phyloP scores from a whole-genome alignment of 53 echinoderm and acorn worm species.

The Echinometra lucunter region DNA sequence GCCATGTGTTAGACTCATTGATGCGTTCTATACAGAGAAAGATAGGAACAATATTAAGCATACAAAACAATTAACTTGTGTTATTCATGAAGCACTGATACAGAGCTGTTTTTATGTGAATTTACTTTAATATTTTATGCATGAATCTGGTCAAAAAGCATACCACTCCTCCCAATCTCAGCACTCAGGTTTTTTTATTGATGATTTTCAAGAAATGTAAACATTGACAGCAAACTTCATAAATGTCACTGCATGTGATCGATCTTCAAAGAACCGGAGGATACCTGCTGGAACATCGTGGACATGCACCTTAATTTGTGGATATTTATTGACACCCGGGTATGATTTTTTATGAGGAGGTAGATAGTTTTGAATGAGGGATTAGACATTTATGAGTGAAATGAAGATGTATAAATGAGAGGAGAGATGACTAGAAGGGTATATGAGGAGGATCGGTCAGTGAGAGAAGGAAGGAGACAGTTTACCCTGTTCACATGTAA shows the following conservation, averaged over 20 bases:
- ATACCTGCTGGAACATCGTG: conserved; percentile 32
- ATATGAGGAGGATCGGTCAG: neutral
- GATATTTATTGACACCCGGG: conserved; percentile 20
- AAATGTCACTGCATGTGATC: conserved; percentile 47
- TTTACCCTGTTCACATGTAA: neutral
- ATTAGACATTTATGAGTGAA: conserved; percentile 35
- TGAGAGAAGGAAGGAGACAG: neutral
- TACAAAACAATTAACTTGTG: neutral
- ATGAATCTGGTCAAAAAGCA: neutral
- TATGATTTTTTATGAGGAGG: neutral
- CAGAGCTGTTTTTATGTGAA: neutral
- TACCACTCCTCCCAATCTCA: neutral
- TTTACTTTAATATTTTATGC: neutral
- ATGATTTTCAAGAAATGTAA: conserved; percentile 45
- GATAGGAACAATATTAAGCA: neutral
- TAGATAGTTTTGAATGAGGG: conserved; percentile 23
- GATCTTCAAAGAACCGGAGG: neutral
- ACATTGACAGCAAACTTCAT: conserved; percentile 48
- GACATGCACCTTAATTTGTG: neutral
- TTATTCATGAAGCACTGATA: neutral
- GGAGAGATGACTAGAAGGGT: neutral
- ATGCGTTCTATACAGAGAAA: too few relatives aligned
- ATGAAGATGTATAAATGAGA: neutral
- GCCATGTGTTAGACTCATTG: too few relatives aligned
- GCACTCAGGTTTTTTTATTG: conserved; percentile 28